A percentile compares a stretch with the other conserved stretches of the same genome.
phyloP scores from a whole-genome alignment of 2,888 invertebrate genomes.

The Ochlodes sylvanus region DNA sequence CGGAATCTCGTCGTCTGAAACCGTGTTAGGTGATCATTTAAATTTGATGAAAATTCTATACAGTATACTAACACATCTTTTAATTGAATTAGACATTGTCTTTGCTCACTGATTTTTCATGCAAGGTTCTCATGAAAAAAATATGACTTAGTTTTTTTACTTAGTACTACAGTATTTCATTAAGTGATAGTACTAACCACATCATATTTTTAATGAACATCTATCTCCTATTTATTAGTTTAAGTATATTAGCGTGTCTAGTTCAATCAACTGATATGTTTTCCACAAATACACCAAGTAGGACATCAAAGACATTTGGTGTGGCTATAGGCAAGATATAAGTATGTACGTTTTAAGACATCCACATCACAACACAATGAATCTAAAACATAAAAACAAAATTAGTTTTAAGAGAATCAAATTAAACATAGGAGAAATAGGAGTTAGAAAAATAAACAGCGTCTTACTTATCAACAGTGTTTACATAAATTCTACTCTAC shows the following conservation, averaged over 20 bases:
- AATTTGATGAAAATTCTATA: background rate
- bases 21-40: conserved; percentile 7
- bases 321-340: background rate
- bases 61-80: background rate
- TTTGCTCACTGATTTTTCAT: no score
- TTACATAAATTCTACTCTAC: conserved; percentile 34
- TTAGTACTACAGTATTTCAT: no score
- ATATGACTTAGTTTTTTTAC: no score
- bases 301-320: background rate
- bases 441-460: background rate
- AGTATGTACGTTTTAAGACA: background rate
- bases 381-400: background rate
- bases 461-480: no score
- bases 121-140: no score
- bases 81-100: conserved; percentile 4
- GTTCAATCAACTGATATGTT: background rate
- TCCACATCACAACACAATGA: background rate
- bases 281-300: no score
- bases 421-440: background rate
- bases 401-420: background rate
- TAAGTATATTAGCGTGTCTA: background rate
- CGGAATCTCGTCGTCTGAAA: conserved; percentile 77
- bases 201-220: no score
- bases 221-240: no score
- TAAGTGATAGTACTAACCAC: no score